Evolutionary conservation across 1,140 invertebrate species (phyloP).

Genomic region (Calliopsis andreniformis): DNA sequence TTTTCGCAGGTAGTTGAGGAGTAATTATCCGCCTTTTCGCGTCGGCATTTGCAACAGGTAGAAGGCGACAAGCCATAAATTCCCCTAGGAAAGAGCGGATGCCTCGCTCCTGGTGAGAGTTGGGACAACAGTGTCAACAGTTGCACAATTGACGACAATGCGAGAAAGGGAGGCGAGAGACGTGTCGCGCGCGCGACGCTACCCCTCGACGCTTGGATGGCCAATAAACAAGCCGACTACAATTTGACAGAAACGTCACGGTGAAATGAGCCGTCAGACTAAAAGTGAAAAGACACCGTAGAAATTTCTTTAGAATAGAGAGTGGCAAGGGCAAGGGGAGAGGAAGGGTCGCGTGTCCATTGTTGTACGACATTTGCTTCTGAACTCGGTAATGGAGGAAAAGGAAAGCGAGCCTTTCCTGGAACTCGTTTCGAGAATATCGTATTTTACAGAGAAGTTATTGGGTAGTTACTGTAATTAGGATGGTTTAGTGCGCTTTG

Average conservation of each 20-base stretch:
- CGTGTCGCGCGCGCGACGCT: background rate
- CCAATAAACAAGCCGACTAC: conserved; percentile 33
- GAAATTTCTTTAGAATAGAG: background rate
- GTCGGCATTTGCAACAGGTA: conserved; percentile 31
- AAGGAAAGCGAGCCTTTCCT: conserved; percentile 21
- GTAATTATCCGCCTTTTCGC: conserved; percentile 35
- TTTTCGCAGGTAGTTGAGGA: conserved; percentile 23
- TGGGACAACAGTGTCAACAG: conserved; percentile 65
- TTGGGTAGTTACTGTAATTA: background rate
- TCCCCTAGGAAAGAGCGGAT: conserved; percentile 14
- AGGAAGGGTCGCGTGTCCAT: conserved; percentile 41
- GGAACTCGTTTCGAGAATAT: background rate
- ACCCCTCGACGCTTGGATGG: background rate
- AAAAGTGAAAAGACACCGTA: background rate
- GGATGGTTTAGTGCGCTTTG: background rate
- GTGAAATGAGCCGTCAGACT: background rate
- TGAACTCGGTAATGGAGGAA: conserved; percentile 16
- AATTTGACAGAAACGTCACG: conserved; percentile 3
- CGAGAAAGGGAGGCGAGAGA: background rate
- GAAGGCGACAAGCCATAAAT: conserved; percentile 41
- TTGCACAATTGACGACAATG: conserved; percentile 48
- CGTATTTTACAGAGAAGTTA: background rate
- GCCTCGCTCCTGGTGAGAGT: conserved; percentile 57
- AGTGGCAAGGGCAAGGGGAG: background rate
- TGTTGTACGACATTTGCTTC: conserved; percentile 15